A percentile compares a stretch with the other conserved stretches of the same genome.
Conservation (phyloP, 2,113 vertebrate species). For the Muscicapa adusta region DNA sequence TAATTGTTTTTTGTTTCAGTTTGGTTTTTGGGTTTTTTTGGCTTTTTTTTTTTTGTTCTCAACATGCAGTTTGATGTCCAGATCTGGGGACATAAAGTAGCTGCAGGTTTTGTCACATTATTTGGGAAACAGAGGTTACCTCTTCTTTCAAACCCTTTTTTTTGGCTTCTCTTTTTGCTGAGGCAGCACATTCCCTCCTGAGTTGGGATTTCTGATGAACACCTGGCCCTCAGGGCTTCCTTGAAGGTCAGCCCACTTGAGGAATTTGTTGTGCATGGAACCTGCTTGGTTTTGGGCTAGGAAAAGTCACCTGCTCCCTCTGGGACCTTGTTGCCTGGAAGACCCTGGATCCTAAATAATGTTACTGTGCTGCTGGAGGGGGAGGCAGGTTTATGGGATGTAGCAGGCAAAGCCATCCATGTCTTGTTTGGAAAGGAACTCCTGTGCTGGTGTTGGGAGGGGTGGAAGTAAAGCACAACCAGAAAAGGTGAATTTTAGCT, state of each 20-base stretch:
- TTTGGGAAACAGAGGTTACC: neutral
- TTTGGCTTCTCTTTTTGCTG: neutral
- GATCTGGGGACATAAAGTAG: neutral
- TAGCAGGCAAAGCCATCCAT: accelerated
- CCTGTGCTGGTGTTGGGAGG: neutral
- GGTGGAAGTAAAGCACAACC: neutral
- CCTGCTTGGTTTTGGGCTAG: neutral
- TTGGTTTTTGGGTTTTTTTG: too few relatives aligned
- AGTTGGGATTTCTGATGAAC: neutral
- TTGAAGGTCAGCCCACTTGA: neutral
- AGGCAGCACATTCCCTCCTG: neutral
- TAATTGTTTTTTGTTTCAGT: too few relatives aligned
- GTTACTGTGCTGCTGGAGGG: neutral
- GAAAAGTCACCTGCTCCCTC: neutral
- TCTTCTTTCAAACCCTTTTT: accelerated
- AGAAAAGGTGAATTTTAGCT: neutral
- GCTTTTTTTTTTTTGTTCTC: neutral
- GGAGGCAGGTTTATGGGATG: neutral
- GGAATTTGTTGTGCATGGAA: neutral
- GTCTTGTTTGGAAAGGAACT: neutral
- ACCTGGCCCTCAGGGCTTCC: accelerated
- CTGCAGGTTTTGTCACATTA: neutral
- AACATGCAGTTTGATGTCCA: neutral
- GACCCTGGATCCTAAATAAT: neutral
- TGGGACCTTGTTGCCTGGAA: neutral